A percentile compares a stretch with the other conserved stretches of the same genome.
Evolutionary conservation across 2,113 vertebrate genomes (phyloP).

Genomic region (Toxotes chatareus): DNA sequence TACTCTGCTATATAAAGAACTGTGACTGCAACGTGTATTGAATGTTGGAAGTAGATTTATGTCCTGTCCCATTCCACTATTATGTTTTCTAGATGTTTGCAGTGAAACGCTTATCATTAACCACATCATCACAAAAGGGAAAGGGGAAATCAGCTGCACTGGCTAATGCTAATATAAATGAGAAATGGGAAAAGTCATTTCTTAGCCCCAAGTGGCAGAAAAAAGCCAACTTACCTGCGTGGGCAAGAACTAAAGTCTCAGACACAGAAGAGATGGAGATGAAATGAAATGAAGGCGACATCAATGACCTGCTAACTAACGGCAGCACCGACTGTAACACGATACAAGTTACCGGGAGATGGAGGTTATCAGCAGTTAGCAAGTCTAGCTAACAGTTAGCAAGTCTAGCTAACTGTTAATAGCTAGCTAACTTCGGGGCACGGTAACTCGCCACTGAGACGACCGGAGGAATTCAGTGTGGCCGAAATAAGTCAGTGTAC

Average conservation of each 20-base stretch:
- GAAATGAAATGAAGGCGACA: too few species aligned
- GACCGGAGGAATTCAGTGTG: not conserved
- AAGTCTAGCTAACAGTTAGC: not conserved
- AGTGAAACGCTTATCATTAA: not conserved
- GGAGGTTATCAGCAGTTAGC: not conserved
- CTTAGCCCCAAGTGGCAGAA: too few species aligned
- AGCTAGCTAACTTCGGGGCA: not conserved
- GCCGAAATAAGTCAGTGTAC: too few species aligned
- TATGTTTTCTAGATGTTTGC: not conserved
- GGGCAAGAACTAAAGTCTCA: too few species aligned
- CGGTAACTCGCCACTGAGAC: not conserved
- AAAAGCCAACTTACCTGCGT: too few species aligned
- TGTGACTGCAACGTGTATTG: too few species aligned
- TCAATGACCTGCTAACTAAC: not conserved
- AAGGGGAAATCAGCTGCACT: not conserved
- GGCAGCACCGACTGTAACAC: not conserved
- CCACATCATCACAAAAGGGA: not conserved
- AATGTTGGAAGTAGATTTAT: too few species aligned
- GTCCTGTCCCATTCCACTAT: too few species aligned
- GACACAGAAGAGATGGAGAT: not conserved
- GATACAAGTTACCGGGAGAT: not conserved
- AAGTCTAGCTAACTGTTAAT: not conserved
- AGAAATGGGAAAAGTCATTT: too few species aligned
- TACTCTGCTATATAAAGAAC: too few species aligned
- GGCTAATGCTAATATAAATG: not conserved